Base-by-base conservation (phyloP, 2,888 invertebrate genomes). In the Cynaeus angustus region DNA sequence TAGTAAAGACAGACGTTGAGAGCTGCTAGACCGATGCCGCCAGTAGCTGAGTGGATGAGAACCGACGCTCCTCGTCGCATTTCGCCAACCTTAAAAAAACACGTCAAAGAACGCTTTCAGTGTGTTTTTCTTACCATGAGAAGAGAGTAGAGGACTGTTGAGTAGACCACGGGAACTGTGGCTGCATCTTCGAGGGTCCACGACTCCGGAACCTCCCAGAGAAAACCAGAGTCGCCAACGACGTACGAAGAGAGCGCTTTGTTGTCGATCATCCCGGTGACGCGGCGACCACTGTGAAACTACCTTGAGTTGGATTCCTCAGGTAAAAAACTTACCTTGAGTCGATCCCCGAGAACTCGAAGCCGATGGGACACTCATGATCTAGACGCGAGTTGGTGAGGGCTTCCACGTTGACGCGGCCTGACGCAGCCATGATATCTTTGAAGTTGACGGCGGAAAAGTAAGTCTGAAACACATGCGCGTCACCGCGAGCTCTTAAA, bases 341-440 rank as follows among this genome's bases (percentile, higher is more conserved):
- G 30, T 58, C 50, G 26, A 46, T 26, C 21, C 93, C 94, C 3
- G 89, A 88, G 75, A 89, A 88, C 76, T 94, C 93, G 71, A 92
- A 89, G 0, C 93, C 93, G 74, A 91, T 87, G 0, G 91, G 88
- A 76, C 89, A 89, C 73, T 90, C 91, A 75, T 94, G 90, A 7
- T 88, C 86, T 16, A 89, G 80, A n/a, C 92, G 86, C 0, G 87
- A 88, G 28, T 88, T 87, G 0, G 93, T 93, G 0, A 95, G 90
- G 0, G 94, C 90, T 82, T 98, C 97, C 0, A 91, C 90, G 5
- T 94, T 91, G 4, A 98, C 88, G 80, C 95, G 95, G 0, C 97
- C 97, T 0, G 94, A 95, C 0, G 97, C 95, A 0, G 95, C 87
- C 98, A 98, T 97, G 0, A 98, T 88, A 83, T 98, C 98, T 78